Conservation (phyloP, 2,113 vertebrate genomes). For the Laticauda laticaudata region DNA sequence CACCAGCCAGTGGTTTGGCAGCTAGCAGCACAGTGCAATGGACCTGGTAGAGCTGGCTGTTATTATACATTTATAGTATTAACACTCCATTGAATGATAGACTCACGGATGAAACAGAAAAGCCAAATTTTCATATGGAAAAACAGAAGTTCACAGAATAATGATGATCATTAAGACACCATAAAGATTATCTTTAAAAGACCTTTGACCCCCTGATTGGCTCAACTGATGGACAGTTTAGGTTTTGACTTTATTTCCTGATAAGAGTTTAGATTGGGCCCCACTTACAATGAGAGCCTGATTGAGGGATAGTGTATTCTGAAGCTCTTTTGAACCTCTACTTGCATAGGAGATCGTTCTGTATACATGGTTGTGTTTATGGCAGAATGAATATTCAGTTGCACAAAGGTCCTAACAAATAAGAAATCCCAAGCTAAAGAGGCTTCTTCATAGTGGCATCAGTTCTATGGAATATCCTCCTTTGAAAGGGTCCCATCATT, state of each 20-base stretch:
- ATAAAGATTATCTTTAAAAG: neutral
- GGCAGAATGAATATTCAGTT: neutral
- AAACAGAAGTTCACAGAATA: neutral
- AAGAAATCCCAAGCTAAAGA: neutral
- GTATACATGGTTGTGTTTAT: neutral
- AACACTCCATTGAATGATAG: neutral
- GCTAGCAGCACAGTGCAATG: neutral
- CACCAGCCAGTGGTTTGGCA: neutral
- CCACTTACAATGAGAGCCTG: neutral
- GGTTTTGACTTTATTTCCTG: neutral
- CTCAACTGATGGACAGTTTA: neutral
- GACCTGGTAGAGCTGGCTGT: neutral
- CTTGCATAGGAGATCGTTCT: neutral
- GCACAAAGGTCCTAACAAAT: neutral
- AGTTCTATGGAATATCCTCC: neutral
- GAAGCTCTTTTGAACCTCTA: neutral
- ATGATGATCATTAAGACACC: neutral
- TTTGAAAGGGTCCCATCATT: neutral
- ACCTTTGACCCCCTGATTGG: neutral
- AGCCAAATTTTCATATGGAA: neutral
- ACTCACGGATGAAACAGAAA: neutral
- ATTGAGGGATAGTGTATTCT: neutral
- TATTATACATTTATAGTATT: neutral
- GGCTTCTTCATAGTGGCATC: neutral
- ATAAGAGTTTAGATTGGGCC: neutral